These are phyloP conservation scores for Hemitrygon akajei DNA, from an alignment of 2,797 vertebrate genomes.

Conservation along the genomic window DNA sequence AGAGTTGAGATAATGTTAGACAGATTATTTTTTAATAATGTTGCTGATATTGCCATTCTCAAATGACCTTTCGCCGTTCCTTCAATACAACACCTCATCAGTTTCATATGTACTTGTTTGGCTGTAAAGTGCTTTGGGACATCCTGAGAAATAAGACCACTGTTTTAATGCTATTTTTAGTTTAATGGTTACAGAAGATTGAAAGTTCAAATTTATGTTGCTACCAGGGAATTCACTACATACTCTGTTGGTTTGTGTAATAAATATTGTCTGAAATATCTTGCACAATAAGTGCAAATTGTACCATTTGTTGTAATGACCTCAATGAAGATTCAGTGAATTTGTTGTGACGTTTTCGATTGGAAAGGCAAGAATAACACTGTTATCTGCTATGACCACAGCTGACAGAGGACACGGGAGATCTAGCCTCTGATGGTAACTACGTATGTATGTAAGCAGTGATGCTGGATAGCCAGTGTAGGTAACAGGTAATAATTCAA, in stretches of 20 bases:
- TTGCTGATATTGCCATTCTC: not conserved
- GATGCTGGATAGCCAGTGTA: not conserved
- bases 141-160: not conserved
- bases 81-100: not conserved
- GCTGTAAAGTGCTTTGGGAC: not conserved
- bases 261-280: slow-evolving; percentile 26
- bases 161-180: not conserved
- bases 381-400: not conserved
- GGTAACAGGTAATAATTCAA: not conserved
- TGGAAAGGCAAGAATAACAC: too few relatives aligned
- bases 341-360: not conserved
- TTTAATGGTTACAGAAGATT: not conserved
- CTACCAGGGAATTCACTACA: not conserved
- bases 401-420: not conserved
- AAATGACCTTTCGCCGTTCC: not conserved
- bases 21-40: slow-evolving; percentile 5
- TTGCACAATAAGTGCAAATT: not conserved
- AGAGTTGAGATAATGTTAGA: slow-evolving; percentile 7
- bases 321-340: not conserved
- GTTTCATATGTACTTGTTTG: not conserved
- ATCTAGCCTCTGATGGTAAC: not conserved
- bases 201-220: not conserved
- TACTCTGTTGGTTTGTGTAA: not conserved
- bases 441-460: not conserved
- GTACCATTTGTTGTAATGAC: not conserved